Evolutionary conservation across 2,113 vertebrate genomes (phyloP), one percentile per base, ranked within the genome.

Genomic region (Ictalurus punctatus): DNA sequence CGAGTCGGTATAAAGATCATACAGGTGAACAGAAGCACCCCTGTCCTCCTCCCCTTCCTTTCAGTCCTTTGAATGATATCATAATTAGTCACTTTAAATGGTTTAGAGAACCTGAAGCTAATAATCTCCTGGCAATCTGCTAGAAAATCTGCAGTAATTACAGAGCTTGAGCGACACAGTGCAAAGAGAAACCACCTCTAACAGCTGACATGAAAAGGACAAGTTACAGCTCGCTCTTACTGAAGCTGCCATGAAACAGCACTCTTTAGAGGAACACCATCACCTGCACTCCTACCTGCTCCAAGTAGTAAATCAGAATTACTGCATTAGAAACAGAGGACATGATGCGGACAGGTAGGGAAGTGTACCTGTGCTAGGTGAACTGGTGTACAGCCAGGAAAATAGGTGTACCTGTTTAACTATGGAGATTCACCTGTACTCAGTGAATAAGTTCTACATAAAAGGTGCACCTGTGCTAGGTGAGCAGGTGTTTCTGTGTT

Each of bases 101-200:
- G 34, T 80, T 81, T 87, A 80, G 17, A 76, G 59, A 83, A 82
- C 21, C 0, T 82, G 59, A 88, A 89, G 89, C 76, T 83, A 65
- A 81, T 91, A 79, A 89, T 92, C 83, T 85, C 34, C 84, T 34
- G 54, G 71, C 85, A 85, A 83, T 87, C 87, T 87, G 25, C 14
- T 52, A 71, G 83, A 89, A 85, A 85, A 80, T 85, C 90, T 74
- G 54, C 88, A 85, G 86, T 91, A 83, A 91, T 87, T 90, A 87
- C 58, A 83, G 87, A 90, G 90, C 37, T 76, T 59, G 54, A 81
- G 63, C 27, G 52, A 61, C 16, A 59, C 27, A 88, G 17, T 19
- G 12, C 48, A 87, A 25, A 71, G 48, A 88, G 48, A 78, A 69
- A 83, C 54, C 83, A 37, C 76, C 71, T 90, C 83, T 89, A 83